A percentile compares a stretch with the other conserved stretches of the same genome.
Evolutionary conservation across 2,113 vertebrate species (phyloP).

Genomic region (Mellivora capensis): DNA sequence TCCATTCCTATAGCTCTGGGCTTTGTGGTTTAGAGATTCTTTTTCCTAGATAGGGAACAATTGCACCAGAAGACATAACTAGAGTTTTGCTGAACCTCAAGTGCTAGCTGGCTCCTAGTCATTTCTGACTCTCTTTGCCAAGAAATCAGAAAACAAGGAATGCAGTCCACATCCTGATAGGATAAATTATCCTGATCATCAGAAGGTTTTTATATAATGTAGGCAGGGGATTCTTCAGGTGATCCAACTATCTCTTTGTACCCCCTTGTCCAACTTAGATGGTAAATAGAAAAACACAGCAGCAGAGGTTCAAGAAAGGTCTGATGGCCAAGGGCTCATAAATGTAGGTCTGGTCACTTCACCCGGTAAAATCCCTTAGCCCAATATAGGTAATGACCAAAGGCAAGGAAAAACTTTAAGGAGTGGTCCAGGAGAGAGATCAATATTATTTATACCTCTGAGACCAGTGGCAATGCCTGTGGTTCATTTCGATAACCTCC

Average conservation of each 20-base stretch:
- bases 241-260: neutral
- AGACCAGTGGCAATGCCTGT: neutral
- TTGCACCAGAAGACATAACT: neutral
- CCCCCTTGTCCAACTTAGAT: neutral
- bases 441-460: neutral
- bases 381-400: neutral
- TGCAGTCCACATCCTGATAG: neutral
- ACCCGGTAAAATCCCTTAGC: neutral
- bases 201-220: neutral
- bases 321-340: neutral
- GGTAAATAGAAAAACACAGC: neutral
- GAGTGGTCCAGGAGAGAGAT: neutral
- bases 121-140: neutral
- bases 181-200: neutral
- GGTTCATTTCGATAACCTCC: neutral
- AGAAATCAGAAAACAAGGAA: neutral
- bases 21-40: neutral
- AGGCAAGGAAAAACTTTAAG: neutral
- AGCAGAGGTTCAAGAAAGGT: neutral
- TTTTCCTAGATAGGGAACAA: neutral
- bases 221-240: neutral
- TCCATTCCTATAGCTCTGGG: neutral
- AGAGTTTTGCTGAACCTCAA: neutral
- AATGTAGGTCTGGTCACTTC: neutral
- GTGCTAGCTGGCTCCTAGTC: neutral